Evolutionary conservation across 2,888 invertebrate genomes (phyloP).

Genomic region (Punctoribates punctum): DNA sequence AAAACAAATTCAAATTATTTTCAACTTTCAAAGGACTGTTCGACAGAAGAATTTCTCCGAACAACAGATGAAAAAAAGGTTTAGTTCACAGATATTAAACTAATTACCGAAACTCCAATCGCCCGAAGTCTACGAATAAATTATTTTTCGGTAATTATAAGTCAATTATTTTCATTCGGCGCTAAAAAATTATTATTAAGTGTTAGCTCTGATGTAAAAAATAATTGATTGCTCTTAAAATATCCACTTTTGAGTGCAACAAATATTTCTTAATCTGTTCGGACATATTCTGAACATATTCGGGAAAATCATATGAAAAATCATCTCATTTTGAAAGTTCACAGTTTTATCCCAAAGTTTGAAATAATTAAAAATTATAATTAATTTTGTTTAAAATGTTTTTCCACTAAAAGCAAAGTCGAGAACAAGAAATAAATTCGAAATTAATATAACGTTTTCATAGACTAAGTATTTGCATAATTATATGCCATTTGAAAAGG

Average conservation of each 20-base stretch:
- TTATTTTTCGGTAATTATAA: background rate
- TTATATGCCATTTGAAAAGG: conserved; percentile 6
- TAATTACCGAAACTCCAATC: background rate
- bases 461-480: conserved; percentile 15
- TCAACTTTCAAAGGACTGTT: too few relatives aligned
- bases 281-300: too few relatives aligned
- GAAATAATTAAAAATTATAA: too few relatives aligned
- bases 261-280: background rate
- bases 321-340: too few relatives aligned
- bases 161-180: background rate
- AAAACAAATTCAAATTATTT: too few relatives aligned
- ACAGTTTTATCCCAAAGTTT: too few relatives aligned
- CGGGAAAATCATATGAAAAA: too few relatives aligned
- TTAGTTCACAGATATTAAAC: background rate
- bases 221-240: background rate
- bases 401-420: too few relatives aligned
- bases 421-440: background rate
- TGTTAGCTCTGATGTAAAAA: background rate
- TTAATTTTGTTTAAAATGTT: too few relatives aligned
- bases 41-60: too few relatives aligned
- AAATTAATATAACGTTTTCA: background rate
- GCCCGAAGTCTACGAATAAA: background rate
- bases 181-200: background rate
- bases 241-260: background rate
- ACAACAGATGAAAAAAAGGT: background rate